Evolutionary conservation across 2,113 vertebrate species (phyloP).

Genomic region (Lepidothrix coronata): DNA sequence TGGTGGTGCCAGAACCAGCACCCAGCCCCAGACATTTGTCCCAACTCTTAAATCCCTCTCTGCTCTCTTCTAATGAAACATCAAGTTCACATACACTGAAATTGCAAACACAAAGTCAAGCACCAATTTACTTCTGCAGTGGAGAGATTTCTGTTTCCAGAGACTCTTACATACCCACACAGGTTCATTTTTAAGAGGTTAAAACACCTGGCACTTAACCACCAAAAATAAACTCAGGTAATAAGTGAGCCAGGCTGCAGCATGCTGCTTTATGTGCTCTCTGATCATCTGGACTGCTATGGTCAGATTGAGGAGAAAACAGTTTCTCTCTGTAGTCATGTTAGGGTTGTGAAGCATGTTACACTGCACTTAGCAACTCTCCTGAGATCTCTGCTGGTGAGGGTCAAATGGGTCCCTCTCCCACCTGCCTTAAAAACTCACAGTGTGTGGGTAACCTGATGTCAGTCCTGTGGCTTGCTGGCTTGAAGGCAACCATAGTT

Average conservation of each 20-base stretch:
- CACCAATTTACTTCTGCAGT: neutral
- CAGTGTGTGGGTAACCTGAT: neutral
- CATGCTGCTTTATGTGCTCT: accelerated
- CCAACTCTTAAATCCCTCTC: neutral
- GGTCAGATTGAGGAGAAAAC: neutral
- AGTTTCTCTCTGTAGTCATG: neutral
- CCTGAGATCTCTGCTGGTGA: neutral
- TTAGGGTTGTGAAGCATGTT: neutral
- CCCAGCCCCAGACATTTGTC: neutral
- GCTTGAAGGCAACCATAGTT: neutral
- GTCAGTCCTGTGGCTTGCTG: neutral
- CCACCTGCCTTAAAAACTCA: neutral
- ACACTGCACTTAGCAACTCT: neutral
- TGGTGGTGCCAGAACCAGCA: neutral
- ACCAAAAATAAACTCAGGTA: neutral
- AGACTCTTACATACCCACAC: neutral
- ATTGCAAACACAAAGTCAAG: neutral
- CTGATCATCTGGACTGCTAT: neutral
- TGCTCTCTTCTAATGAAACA: neutral
- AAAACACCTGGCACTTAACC: neutral
- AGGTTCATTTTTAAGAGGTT: neutral
- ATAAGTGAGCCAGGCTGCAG: neutral
- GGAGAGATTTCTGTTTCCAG: neutral
- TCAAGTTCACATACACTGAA: neutral
- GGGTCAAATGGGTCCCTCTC: accelerated